phyloP scores from a whole-genome alignment of 2,797 vertebrate species.

The Petrocephalus schoutedeni region DNA sequence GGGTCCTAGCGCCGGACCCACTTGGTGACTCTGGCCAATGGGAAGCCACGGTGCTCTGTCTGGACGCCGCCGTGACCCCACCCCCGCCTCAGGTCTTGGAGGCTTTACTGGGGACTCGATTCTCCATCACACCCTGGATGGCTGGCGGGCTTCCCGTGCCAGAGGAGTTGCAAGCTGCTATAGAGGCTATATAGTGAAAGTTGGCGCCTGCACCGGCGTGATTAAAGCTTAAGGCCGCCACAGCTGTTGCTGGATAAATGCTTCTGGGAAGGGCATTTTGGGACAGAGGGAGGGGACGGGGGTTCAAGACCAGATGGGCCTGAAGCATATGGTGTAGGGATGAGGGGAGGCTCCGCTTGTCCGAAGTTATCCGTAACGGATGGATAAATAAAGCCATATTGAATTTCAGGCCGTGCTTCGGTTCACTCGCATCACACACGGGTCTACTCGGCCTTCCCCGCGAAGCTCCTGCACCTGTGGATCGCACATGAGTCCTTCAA shows the following conservation, averaged over 20 bases:
- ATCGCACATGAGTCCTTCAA: not conserved
- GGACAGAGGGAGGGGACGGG: constrained; percentile 17
- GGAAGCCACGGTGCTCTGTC: not conserved
- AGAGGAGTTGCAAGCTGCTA: not conserved
- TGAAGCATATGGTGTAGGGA: constrained; percentile 24
- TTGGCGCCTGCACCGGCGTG: constrained; percentile 19
- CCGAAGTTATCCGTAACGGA: constrained; percentile 35
- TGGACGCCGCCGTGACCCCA: not conserved
- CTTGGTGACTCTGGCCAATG: not conserved
- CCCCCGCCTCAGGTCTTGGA: not conserved
- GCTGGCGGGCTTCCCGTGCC: not conserved
- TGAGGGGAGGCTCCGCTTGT: not conserved
- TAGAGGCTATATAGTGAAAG: not conserved
- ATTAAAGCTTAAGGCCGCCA: constrained; percentile 35
- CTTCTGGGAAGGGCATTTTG: constrained; percentile 27
- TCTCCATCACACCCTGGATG: not conserved
- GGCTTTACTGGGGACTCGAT: not conserved
- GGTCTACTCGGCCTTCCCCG: constrained; percentile 22
- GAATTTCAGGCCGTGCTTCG: constrained; percentile 45
- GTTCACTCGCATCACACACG: constrained; percentile 37
- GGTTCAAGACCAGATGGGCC: constrained; percentile 35
- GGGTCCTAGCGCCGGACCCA: not conserved
- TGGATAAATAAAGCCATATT: constrained; percentile 43
- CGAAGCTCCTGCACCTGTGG: not conserved
- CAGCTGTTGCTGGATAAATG: constrained; percentile 37